Conservation (phyloP, 2,888 invertebrate genomes). For the Acronicta aceris region DNA sequence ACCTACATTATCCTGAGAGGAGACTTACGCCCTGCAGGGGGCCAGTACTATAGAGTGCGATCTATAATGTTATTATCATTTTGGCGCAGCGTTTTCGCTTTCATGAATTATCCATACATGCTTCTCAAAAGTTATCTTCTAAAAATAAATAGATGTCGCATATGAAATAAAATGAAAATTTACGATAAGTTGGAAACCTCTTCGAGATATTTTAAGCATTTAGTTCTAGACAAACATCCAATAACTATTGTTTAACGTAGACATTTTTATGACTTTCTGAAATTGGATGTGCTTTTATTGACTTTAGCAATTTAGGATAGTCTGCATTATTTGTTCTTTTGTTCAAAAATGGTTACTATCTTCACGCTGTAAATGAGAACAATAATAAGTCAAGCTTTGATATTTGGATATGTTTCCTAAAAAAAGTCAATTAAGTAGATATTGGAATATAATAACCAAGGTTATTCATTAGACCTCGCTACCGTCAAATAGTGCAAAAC, state of each 20-base stretch:
- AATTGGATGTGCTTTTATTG: constrained; percentile 42
- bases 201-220: constrained; percentile 10
- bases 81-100: neutral
- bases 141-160: constrained; percentile 7
- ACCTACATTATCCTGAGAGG: no score
- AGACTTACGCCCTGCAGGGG: no score
- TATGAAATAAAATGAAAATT: constrained; percentile 32
- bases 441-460: no score
- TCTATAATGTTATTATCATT: neutral
- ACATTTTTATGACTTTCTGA: constrained; percentile 49
- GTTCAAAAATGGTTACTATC: neutral
- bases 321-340: constrained; percentile 9
- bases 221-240: constrained; percentile 31
- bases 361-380: no score
- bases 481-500: no score
- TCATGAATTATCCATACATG: neutral
- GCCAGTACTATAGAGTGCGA: no score
- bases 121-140: constrained; percentile 7
- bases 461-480: no score
- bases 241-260: constrained; percentile 48
- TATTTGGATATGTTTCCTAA: no score
- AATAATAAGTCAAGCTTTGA: no score
- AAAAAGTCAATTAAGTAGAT: no score
- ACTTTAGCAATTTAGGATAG: constrained; percentile 15
- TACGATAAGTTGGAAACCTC: constrained; percentile 32